These are phyloP conservation scores for Misgurnus mizolepis DNA, from an alignment of 2,113 vertebrate genomes.

Conservation along the genomic window DNA sequence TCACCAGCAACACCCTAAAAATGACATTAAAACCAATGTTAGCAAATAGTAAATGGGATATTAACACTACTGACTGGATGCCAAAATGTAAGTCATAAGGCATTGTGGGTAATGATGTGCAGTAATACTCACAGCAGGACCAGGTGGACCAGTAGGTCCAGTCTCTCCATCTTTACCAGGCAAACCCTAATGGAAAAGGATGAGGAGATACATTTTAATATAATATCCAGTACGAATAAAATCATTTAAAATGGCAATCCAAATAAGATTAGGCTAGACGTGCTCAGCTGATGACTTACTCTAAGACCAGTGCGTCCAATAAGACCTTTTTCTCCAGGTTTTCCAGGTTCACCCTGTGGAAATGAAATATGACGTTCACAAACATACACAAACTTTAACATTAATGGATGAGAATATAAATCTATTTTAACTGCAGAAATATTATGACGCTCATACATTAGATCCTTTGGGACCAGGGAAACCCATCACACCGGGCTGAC, in stretches of 20 bases:
- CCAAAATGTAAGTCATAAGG: background rate
- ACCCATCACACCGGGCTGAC: conserved; percentile 97
- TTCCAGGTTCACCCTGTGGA: conserved; percentile 89
- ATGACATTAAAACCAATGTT: background rate
- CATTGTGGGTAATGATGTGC: background rate
- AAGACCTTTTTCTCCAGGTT: conserved; percentile 93
- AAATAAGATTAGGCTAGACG: background rate
- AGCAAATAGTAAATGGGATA: background rate
- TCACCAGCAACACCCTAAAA: conserved; percentile 88
- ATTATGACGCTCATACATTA: conserved; percentile 76
- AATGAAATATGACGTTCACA: conserved; percentile 12
- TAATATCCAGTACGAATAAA: too few relatives aligned
- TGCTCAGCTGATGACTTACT: conserved; percentile 75
- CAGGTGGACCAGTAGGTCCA: conserved; percentile 83
- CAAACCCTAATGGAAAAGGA: conserved; percentile 79
- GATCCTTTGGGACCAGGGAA: conserved; percentile 98
- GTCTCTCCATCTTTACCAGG: conserved; percentile 98
- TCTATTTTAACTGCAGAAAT: background rate
- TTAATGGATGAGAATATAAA: background rate
- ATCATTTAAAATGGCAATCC: background rate
- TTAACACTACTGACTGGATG: background rate
- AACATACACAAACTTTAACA: conserved; percentile 1
- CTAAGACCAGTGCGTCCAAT: conserved; percentile 86
- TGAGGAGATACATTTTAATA: conserved; percentile 23
- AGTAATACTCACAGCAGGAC: conserved; percentile 85